These are phyloP conservation scores for Theonella swinhoei DNA, from an alignment of 37 sponge, comb jelly and placozoan genomes.

Conservation along the genomic window DNA sequence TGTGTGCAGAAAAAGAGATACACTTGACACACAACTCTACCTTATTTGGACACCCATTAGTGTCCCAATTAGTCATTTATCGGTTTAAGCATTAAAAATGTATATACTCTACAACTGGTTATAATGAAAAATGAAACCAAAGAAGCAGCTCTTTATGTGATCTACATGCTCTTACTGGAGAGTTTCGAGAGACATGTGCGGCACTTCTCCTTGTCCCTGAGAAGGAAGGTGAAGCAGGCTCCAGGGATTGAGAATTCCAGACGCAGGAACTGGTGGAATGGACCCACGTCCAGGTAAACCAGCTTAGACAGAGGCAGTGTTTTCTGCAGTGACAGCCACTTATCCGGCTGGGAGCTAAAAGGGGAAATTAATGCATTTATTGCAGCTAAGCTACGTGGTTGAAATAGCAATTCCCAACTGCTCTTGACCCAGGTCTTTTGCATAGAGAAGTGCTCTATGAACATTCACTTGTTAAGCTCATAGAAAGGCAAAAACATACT, in stretches of 20 bases:
- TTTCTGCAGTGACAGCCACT: conserved; percentile 49
- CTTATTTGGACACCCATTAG: too few relatives aligned
- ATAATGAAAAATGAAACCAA: neutral
- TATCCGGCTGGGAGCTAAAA: conserved; percentile 31
- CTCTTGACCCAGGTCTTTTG: neutral
- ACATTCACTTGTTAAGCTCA: too few relatives aligned
- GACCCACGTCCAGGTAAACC: conserved; percentile 60
- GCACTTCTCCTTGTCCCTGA: conserved; percentile 61
- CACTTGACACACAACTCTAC: too few relatives aligned
- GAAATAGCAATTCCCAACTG: neutral
- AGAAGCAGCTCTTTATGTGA: too few relatives aligned
- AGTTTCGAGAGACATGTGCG: conserved; percentile 22
- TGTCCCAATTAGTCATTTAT: too few relatives aligned
- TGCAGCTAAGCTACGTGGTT: too few relatives aligned
- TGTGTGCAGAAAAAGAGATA: conserved; percentile 2
- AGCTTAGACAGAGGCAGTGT: conserved; percentile 32
- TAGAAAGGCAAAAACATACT: too few relatives aligned
- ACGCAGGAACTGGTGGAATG: conserved; percentile 61
- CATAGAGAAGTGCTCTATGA: too few relatives aligned
- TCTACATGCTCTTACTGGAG: conserved; percentile 55
- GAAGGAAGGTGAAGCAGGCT: conserved; percentile 55
- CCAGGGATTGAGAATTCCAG: conserved; percentile 41
- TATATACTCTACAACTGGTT: too few relatives aligned
- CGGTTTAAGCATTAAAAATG: too few relatives aligned
- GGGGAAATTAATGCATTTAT: too few relatives aligned